Base-by-base conservation (phyloP, 30 jellyfish, hydroid and myxozoan species). In the Rhopilema esculentum region DNA sequence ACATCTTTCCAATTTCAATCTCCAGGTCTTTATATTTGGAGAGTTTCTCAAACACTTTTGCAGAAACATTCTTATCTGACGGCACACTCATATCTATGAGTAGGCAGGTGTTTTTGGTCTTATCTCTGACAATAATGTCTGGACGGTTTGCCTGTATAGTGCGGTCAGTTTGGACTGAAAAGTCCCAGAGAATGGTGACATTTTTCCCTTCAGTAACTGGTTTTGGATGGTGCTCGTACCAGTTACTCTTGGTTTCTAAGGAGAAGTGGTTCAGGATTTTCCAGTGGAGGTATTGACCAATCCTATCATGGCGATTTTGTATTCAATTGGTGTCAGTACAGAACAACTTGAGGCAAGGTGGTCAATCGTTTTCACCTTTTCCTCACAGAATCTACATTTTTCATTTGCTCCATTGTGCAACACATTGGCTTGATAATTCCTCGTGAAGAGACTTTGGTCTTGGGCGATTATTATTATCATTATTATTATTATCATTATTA, bases 261-360 rank as follows among this genome's bases (percentile, higher is more conserved):
- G 30, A 27, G 51, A 15, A 69, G 92, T 80, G 80, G 17, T 65
- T 80, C 16, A 80, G 68, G 1, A 80, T 65, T 30, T 22, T 32
- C 91, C 91, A 80, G 27, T 80, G 91, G 20, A 52, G 91, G 27
- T 27, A 79, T 53, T 57, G 89, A 27, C 79, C 89, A 17, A 79
- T 79, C 33, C 79, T 79, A 51, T 77, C 57, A 76, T 77, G 77
- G 24, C 87, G 49, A 19, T 21, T 48, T 20, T 50, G 76, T 77
- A 77, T 52, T 77, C 87, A 2, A 9, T 50, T 22, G 87, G 87
- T 18, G 87, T 28, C 48, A 77, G 57, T 22, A 77, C 30, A 0
- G 87, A 49, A 49, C 82, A 52, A 20, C 77, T 83, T 40, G 79
- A 61, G 52, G 50, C 79, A 50, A 77, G 61, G 30, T 49, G 85